Evolutionary conservation across 2,113 vertebrate genomes (phyloP).

Genomic region (Peromyscus polionotus): DNA sequence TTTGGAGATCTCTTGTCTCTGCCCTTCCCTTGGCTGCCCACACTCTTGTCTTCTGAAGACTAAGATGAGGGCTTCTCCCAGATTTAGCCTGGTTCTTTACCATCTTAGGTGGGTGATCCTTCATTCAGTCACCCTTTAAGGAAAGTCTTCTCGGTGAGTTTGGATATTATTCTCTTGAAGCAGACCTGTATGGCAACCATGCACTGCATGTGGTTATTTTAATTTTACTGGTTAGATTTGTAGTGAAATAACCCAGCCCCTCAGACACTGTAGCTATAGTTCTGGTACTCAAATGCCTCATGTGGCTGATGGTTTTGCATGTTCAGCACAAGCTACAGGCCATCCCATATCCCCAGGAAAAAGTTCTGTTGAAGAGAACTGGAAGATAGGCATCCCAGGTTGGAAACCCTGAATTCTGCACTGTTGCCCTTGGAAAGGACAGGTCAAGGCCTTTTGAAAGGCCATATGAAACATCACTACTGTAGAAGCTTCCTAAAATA

Average conservation of each 20-base stretch:
- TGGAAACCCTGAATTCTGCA: background rate
- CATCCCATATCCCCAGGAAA: rapidly evolving
- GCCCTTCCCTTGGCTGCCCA: background rate
- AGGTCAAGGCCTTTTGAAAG: background rate
- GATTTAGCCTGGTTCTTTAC: rapidly evolving
- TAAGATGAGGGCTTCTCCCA: background rate
- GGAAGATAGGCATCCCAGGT: background rate
- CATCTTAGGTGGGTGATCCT: rapidly evolving
- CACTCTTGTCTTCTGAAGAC: background rate
- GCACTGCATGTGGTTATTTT: background rate
- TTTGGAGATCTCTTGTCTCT: background rate
- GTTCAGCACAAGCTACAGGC: background rate
- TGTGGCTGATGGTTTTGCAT: rapidly evolving
- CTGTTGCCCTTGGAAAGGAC: background rate
- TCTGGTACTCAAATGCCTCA: background rate
- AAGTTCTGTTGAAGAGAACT: rapidly evolving
- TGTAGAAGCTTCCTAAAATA: background rate
- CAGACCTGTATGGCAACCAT: rapidly evolving
- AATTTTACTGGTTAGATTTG: background rate
- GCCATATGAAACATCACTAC: background rate
- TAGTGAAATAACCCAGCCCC: too few relatives aligned
- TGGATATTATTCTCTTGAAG: rapidly evolving
- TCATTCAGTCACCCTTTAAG: rapidly evolving
- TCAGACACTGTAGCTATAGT: background rate
- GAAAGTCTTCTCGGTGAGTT: background rate